These are phyloP conservation scores for Plectrocnemia conspersa DNA, from an alignment of 1,140 invertebrate genomes.

Conservation along the genomic window DNA sequence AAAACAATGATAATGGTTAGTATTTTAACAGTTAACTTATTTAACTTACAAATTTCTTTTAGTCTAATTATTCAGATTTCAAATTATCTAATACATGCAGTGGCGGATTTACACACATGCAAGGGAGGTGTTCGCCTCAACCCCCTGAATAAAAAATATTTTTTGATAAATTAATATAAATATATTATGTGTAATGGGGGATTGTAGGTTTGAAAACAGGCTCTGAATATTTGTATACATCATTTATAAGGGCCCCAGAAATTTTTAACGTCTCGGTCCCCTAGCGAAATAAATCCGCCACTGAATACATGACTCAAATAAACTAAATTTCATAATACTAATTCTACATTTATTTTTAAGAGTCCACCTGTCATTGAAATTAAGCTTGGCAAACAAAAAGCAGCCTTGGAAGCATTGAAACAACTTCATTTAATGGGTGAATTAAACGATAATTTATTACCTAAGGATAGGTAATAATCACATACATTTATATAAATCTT, in stretches of 20 bases:
- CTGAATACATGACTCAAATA: not conserved
- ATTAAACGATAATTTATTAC: constrained; percentile 72
- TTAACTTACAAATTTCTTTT: not conserved
- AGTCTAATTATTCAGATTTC: not conserved
- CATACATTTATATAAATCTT: no score
- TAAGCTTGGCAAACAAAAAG: constrained; percentile 72
- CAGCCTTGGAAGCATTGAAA: constrained; percentile 71
- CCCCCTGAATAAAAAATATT: no score
- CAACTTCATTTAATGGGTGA: constrained; percentile 68
- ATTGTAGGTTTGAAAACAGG: no score
- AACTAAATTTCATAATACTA: not conserved
- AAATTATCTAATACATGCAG: not conserved
- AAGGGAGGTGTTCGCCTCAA: no score
- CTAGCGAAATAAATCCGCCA: no score
- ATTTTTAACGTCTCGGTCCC: no score
- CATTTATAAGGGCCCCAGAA: no score
- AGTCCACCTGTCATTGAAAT: constrained; percentile 55
- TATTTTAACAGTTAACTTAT: no score
- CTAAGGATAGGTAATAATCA: constrained; percentile 56
- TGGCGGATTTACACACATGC: no score
- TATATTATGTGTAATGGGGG: no score
- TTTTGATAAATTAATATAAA: no score
- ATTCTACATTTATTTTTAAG: constrained; percentile 45
- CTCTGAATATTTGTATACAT: no score
- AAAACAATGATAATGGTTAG: constrained; percentile 52